Evolutionary conservation across 30 jellyfish, hydroid and myxozoan species (phyloP).

Genomic region (Aurelia sp.): DNA sequence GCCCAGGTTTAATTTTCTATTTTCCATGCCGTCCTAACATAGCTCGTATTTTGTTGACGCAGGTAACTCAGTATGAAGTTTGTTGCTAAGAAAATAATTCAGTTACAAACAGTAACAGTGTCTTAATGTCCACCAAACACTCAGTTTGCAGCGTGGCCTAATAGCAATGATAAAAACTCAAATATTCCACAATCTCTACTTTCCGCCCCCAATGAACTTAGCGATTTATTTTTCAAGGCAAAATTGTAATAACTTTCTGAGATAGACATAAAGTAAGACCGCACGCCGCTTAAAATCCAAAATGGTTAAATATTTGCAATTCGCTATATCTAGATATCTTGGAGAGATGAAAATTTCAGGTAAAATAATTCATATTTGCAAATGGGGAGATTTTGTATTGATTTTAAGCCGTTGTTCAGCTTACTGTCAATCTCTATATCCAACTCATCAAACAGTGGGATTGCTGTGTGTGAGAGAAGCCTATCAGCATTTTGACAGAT

Average conservation of each 20-base stretch:
- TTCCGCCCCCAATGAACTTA: too few relatives aligned
- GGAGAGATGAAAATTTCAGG: slow-evolving; percentile 30
- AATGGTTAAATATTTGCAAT: slow-evolving; percentile 31
- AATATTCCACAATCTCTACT: too few relatives aligned
- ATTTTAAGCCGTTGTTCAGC: slow-evolving; percentile 33
- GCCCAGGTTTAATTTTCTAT: too few relatives aligned
- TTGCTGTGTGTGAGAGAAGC: slow-evolving; percentile 58
- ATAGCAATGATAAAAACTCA: too few relatives aligned
- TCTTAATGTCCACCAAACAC: too few relatives aligned
- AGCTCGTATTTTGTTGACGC: too few relatives aligned
- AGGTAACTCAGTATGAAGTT: too few relatives aligned
- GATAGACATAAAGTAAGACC: slow-evolving; percentile 49
- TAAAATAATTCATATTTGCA: slow-evolving; percentile 29
- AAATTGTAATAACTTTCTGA: slow-evolving; percentile 6
- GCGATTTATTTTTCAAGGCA: too few relatives aligned
- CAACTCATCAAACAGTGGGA: slow-evolving; percentile 73
- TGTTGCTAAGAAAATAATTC: too few relatives aligned
- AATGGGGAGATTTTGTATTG: slow-evolving; percentile 49
- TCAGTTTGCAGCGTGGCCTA: too few relatives aligned
- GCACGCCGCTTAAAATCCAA: slow-evolving; percentile 39
- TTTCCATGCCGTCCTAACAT: too few relatives aligned
- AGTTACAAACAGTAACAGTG: too few relatives aligned
- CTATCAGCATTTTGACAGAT: slow-evolving; percentile 70
- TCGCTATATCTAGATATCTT: not conserved
- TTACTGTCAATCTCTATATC: slow-evolving; percentile 47